These are phyloP conservation scores for Cuniculus paca DNA, from an alignment of 2,797 vertebrate species.

Conservation along the genomic window DNA sequence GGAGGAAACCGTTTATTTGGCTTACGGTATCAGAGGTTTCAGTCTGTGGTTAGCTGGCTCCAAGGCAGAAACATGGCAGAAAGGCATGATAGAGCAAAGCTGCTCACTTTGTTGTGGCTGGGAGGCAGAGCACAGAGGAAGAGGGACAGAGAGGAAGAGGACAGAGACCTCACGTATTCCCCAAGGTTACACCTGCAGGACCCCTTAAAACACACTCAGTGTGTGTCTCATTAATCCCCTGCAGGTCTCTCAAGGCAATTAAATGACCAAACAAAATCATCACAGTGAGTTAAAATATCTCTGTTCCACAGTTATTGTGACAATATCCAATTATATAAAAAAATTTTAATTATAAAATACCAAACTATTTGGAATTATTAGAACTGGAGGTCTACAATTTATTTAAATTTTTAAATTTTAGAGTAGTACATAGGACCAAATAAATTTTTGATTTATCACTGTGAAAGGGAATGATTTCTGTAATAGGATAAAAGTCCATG, in stretches of 20 bases:
- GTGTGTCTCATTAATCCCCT: neutral
- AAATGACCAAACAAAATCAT: neutral
- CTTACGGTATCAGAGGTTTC: neutral
- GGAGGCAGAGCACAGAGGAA: neutral
- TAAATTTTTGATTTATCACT: neutral
- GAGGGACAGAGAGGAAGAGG: neutral
- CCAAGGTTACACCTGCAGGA: neutral
- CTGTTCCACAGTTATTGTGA: neutral
- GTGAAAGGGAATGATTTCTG: neutral
- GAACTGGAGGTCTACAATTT: neutral
- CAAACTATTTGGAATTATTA: neutral
- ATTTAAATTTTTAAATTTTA: slow-evolving; percentile 36
- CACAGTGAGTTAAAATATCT: neutral
- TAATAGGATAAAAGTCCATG: neutral
- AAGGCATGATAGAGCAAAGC: neutral
- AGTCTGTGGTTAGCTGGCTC: neutral
- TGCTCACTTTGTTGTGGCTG: neutral
- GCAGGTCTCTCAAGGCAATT: neutral
- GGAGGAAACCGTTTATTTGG: neutral
- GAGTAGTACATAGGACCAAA: neutral
- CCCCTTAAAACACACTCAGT: neutral
- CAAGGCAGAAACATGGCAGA: neutral
- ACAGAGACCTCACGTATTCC: neutral
- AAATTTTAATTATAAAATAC: neutral
- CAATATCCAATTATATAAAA: neutral